A percentile compares a stretch with the other conserved stretches of the same genome.
Evolutionary conservation across 2,888 invertebrate species (phyloP).

Genomic region (Esperia sulphurella): DNA sequence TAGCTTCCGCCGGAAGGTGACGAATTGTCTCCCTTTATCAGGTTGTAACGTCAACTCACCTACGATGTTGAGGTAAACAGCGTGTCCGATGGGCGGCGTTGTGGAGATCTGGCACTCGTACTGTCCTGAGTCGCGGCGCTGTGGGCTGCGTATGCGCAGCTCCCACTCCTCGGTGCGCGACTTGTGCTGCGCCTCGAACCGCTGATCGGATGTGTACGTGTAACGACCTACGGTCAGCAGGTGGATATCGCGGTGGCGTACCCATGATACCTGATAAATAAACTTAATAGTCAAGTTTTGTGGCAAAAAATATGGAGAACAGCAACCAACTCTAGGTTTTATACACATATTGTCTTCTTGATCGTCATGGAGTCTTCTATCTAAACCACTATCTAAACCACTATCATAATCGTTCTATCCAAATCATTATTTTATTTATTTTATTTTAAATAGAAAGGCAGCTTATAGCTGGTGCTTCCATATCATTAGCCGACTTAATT

Average conservation of each 20-base stretch:
- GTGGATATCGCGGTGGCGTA: conserved; percentile 93
- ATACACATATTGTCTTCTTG: no score
- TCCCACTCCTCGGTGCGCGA: conserved; percentile 94
- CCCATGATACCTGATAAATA: conserved; percentile 90
- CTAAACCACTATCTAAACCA: no score
- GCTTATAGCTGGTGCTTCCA: no score
- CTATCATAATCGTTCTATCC: no score
- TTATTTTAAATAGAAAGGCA: no score
- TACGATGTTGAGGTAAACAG: conserved; percentile 89
- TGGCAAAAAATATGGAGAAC: no score
- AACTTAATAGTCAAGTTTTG: not conserved
- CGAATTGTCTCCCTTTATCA: no score
- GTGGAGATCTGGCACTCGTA: conserved; percentile 96
- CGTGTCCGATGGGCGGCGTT: conserved; percentile 91
- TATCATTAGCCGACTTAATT: no score
- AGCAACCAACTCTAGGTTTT: no score
- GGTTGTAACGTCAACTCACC: conserved; percentile 79
- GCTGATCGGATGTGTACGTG: conserved; percentile 91
- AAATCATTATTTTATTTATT: no score
- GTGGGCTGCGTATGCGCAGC: conserved; percentile 80
- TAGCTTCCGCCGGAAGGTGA: no score
- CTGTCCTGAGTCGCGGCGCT: conserved; percentile 91
- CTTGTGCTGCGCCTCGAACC: conserved; percentile 89
- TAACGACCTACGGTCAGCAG: conserved; percentile 93
- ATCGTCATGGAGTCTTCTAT: no score